These are phyloP conservation scores for Kryptopterus vitreolus DNA, from an alignment of 2,797 vertebrate species.

Conservation along the genomic window DNA sequence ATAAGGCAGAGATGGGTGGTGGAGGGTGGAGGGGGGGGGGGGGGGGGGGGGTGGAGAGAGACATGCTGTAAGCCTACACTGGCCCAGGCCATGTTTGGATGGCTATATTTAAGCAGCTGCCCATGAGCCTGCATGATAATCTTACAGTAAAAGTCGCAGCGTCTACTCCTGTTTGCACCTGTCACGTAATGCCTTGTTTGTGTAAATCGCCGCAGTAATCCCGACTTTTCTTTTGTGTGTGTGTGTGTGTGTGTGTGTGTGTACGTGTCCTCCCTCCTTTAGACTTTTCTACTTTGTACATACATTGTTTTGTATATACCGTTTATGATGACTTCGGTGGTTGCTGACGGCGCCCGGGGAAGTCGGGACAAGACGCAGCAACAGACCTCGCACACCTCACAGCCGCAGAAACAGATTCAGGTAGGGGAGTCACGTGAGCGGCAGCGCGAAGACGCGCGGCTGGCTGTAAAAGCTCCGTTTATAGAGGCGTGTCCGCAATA, in stretches of 20 bases:
- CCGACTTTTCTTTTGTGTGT: too few relatives aligned
- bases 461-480: not conserved
- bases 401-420: constrained; percentile 95
- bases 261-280: constrained; percentile 58
- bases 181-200: constrained; percentile 26
- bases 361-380: constrained; percentile 86
- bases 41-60: not conserved
- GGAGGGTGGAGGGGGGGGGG: constrained; percentile 1
- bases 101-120: constrained; percentile 77
- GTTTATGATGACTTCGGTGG: constrained; percentile 99
- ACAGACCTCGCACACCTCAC: constrained; percentile 80
- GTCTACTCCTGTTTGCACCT: constrained; percentile 37
- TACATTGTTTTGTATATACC: constrained; percentile 99
- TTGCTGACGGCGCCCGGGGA: constrained; percentile 87
- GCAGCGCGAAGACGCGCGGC: too few relatives aligned
- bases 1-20: not conserved
- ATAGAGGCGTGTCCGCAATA: not conserved
- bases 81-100: constrained; percentile 63
- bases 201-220: not conserved
- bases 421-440: too few relatives aligned
- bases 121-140: constrained; percentile 71
- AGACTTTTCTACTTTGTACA: constrained; percentile 99
- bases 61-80: constrained; percentile 74
- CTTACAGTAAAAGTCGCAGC: constrained; percentile 64
- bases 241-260: too few relatives aligned